Evolutionary conservation across 2,888 invertebrate genomes (phyloP), one percentile per base, ranked within the genome.

Genomic region (Nomada lathburiana): DNA sequence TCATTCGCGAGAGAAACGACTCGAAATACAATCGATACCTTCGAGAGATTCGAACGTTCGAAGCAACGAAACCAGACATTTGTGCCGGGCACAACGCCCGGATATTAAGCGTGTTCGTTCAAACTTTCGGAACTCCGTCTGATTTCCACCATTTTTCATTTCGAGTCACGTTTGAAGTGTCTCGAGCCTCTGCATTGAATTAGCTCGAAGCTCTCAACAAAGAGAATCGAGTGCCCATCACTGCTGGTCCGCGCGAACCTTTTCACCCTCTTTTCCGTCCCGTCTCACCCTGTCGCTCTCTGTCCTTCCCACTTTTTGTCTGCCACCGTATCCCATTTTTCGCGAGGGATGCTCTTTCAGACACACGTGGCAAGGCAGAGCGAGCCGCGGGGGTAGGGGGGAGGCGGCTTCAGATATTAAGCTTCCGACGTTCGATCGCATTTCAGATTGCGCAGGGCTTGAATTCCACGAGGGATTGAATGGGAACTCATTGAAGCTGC

Each of bases 401-500:
- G n/a, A n/a, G n/a, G n/a, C 47, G 76, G 82, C 73, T 70, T 67
- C 71, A 83, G 86, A 87, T 88, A 89, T 89, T 89, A 89, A 85
- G 84, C 84, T 73, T 70, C 70, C 85, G 83, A 81, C 84, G 82
- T 88, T 89, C 87, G 90, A 90, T 90, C 89, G 90, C 89, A 86
- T 90, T 89, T 90, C 87, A 87, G 87, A 90, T 90, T 90, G 86
- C 82, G 80, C 83, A 71, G 86, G 63, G 86, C 73, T 88, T 75
- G 86, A 86, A 88, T 90, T 88, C 90, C 86, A 79, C 76, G 86
- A 73, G 85, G 85, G 84, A 90, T 89, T 86, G 89, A 90, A 89
- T 86, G 89, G 86, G 86, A 89, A 88, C 87, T 83, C 84, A 79
- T 88, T 87, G 80, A 84, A 77, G 74, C 59, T 11, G 53, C 52